phyloP scores from a whole-genome alignment of 92 coral and sea anemone species.

The Parazoanthus swiftii region DNA sequence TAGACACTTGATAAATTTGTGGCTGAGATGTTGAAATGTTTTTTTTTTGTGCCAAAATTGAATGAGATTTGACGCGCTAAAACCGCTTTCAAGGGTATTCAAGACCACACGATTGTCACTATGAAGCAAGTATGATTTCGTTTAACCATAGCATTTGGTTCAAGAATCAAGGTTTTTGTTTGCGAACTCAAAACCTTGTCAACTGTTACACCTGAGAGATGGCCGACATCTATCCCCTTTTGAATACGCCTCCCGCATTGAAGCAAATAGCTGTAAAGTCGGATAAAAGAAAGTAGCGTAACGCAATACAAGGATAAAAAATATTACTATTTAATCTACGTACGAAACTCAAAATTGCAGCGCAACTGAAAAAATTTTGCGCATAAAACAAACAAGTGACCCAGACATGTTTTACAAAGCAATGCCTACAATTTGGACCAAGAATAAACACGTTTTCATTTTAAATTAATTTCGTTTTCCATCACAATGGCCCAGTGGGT shows the following conservation, averaged over 20 bases:
- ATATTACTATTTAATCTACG: too few species aligned
- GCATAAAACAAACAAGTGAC: neutral
- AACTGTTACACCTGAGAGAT: neutral
- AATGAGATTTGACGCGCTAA: neutral
- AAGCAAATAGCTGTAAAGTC: neutral
- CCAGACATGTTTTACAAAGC: neutral
- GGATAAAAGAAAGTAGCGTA: too few species aligned
- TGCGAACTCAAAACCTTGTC: neutral
- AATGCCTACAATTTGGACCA: neutral
- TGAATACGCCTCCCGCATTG: neutral
- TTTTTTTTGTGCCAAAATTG: neutral
- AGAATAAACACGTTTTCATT: neutral
- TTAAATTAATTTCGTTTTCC: neutral
- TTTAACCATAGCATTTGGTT: neutral
- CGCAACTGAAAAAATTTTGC: neutral
- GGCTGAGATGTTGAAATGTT: neutral
- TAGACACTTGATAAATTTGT: neutral
- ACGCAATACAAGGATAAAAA: neutral
- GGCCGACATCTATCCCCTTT: neutral
- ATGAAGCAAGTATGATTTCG: neutral
- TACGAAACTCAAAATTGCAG: neutral
- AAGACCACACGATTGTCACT: neutral
- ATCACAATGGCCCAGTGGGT: slow-evolving; percentile 6
- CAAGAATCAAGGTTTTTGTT: neutral
- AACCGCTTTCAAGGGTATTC: neutral